Base-by-base conservation (phyloP, 2,113 vertebrate genomes). In the Suncus etruscus region DNA sequence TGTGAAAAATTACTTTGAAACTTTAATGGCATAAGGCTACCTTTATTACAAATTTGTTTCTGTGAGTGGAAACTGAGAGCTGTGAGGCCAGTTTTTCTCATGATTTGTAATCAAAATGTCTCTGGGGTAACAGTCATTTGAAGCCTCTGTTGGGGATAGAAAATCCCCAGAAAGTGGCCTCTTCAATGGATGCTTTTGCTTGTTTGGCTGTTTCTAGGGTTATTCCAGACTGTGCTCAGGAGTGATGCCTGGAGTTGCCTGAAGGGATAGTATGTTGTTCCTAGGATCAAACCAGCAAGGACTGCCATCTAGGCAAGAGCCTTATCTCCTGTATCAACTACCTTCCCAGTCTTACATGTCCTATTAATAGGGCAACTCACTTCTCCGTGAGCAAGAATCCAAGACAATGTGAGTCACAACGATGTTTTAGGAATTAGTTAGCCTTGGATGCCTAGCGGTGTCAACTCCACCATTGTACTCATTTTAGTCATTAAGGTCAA, bases 341-440 rank as follows among this genome's bases (percentile, higher is more conserved):
- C 22, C 58, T 22, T 20, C 58, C 58, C 18, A 61, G 58, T 20
- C 58, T 61, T 81, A n/a, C 77, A 27, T 65, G 29, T 47, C 63
- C 47, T 85, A 32, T 54, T 85, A n/a, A 45, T 4, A 78, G 47
- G 25, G 66, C 51, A 27, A 47, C n/a, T 78, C 68, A 65, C 18
- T 72, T 85, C 18, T 14, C 15, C 80, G 69, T 80, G 76, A 91
- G 32, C 24, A 88, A 76, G 50, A 84, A 22, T 80, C 45, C 29
- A 80, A 69, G 31, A 80, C 12, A 25, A 87, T 75, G 50, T 48
- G 18, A 70, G 25, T 72, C 51, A 10, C 65, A 27, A 66, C 24
- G 31, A 10, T 65, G 18, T 79, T 92, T 61, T 39, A 73, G 83
- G 18, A 82, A 86, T 92, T 78, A 82, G 39, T 92, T 78, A 82